Conservation (phyloP, 2,888 invertebrate genomes). For the Cenopis cana region DNA sequence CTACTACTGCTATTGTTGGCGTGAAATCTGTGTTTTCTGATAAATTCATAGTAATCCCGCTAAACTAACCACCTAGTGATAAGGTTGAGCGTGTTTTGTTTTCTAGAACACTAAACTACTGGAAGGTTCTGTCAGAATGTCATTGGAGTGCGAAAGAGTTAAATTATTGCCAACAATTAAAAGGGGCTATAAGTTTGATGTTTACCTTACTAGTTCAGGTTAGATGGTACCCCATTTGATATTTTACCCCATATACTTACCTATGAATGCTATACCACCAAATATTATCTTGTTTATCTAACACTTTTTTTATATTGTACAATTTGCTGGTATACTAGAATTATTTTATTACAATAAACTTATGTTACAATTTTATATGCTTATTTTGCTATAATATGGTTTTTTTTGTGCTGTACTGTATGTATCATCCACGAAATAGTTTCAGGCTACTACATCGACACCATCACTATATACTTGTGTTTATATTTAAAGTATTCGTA, state of each 20-base stretch:
- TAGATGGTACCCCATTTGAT: slow-evolving; percentile 65
- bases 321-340: slow-evolving; percentile 37
- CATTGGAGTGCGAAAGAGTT: slow-evolving; percentile 90
- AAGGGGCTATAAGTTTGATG: slow-evolving; percentile 92
- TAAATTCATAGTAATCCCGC: slow-evolving; percentile 34
- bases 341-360: slow-evolving; percentile 1
- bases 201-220: slow-evolving; percentile 96
- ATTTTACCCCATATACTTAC: slow-evolving; percentile 47
- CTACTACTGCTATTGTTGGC: background rate
- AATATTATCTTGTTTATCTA: slow-evolving; percentile 18
- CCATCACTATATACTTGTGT: background rate
- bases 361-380: slow-evolving; percentile 6
- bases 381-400: slow-evolving; percentile 14
- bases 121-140: slow-evolving; percentile 90
- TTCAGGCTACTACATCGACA: slow-evolving; percentile 20
- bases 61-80: slow-evolving; percentile 33
- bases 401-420: slow-evolving; percentile 8
- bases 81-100: slow-evolving; percentile 56
- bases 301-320: slow-evolving; percentile 35
- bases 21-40: slow-evolving; percentile 32
- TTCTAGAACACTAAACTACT: slow-evolving; percentile 89
- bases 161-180: slow-evolving; percentile 93
- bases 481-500: background rate
- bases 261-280: slow-evolving; percentile 48
- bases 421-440: slow-evolving; percentile 15